Evolutionary conservation across 2,113 vertebrate species (phyloP).

Genomic region (Myiopsitta monachus): DNA sequence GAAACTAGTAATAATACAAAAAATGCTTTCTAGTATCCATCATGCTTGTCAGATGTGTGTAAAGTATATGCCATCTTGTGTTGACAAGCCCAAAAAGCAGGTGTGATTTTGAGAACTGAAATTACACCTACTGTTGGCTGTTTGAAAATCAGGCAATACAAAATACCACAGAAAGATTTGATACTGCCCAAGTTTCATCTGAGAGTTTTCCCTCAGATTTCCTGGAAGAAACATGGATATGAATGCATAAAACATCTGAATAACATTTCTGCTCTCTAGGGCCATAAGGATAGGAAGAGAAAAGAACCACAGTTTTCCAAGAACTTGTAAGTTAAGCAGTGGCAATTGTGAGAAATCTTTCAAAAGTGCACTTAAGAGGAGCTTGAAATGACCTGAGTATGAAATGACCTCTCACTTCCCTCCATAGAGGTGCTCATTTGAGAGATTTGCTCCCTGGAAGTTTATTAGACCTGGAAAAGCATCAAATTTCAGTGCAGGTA

Average conservation of each 20-base stretch:
- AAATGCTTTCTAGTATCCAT: conserved; percentile 38
- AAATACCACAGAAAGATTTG: background rate
- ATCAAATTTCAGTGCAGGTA: background rate
- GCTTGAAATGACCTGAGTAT: background rate
- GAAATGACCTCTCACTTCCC: background rate
- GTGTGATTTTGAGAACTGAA: conserved; percentile 9
- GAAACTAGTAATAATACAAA: background rate
- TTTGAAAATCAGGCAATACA: background rate
- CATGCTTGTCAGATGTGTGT: conserved; percentile 66
- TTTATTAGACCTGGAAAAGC: background rate
- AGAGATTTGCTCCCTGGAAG: background rate
- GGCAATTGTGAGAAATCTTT: background rate
- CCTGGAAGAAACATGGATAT: background rate
- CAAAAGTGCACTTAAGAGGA: background rate
- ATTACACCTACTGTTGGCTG: background rate
- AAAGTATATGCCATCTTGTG: conserved; percentile 75
- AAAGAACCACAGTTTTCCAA: background rate
- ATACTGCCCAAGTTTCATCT: background rate
- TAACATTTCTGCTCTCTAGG: background rate
- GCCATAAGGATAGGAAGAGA: background rate
- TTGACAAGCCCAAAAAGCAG: conserved; percentile 69
- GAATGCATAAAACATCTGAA: background rate
- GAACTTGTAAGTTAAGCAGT: background rate
- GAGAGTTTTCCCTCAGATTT: background rate
- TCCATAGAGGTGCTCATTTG: background rate